Conservation (phyloP, 2,113 vertebrate species). For the Echinops telfairi region DNA sequence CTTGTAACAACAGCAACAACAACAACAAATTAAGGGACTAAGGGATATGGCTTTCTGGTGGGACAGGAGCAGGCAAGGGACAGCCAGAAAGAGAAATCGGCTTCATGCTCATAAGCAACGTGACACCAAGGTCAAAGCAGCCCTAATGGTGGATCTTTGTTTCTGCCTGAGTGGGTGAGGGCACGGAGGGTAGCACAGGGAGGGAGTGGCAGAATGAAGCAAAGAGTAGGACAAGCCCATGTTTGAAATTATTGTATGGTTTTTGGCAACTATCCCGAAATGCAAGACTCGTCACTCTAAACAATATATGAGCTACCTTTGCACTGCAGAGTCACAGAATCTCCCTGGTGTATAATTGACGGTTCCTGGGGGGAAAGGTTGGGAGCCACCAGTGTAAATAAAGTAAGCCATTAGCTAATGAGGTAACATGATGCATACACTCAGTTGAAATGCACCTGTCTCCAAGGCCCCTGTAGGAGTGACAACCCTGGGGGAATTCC, state of each 20-base stretch:
- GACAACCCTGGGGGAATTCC: conserved; percentile 33
- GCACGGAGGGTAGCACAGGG: rapidly evolving
- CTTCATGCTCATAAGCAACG: not conserved
- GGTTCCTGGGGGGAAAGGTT: conserved; percentile 67
- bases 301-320: conserved; percentile 73
- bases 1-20: not conserved
- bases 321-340: conserved; percentile 67
- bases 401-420: conserved; percentile 76
- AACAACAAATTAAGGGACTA: not conserved
- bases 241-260: conserved; percentile 55
- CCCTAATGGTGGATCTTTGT: not conserved
- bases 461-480: conserved; percentile 8
- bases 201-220: not conserved
- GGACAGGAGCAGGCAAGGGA: not conserved
- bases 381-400: conserved; percentile 75
- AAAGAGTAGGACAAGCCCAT: not conserved
- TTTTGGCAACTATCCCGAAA: conserved; percentile 62
- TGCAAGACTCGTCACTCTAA: conserved; percentile 67
- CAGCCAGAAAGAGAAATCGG: not conserved
- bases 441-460: conserved; percentile 56
- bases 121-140: not conserved
- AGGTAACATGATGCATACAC: conserved; percentile 45
- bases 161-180: not conserved
- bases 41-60: not conserved
- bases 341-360: conserved; percentile 70